Evolutionary conservation across 2,113 vertebrate genomes (phyloP), one percentile per base, ranked within the genome.

Genomic region (Sylvietta virens): DNA sequence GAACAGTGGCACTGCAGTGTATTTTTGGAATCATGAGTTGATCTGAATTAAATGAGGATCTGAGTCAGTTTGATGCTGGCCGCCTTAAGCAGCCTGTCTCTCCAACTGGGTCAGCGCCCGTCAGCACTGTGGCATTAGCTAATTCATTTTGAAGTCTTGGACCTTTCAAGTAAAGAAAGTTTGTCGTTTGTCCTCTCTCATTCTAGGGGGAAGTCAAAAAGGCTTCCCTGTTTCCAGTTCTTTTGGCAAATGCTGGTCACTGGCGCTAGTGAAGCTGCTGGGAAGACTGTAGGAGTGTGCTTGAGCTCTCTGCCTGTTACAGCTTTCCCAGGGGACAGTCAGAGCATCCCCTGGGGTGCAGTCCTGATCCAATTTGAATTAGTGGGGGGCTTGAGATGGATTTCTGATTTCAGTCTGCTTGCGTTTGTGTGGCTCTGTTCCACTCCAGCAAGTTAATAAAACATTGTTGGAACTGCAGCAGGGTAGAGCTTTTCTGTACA

Each of bases 1-100:
- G 92, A 95, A 77, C 65, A 71, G 80, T 87, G 89, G 51, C 94
- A 37, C 71, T 78, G 30, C 66, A 76, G 76, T 96, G 10, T 95
- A 60, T 83, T 85, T 95, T 94, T 89, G 76, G 85, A 95, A 95
- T 80, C 69, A 53, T 79, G 53, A 76, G 80, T 86, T 47, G 85
- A 53, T 85, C 74, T 95, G 90, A 94, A 94, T 96, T 95, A 97
- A 97, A 62, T 90, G 90, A 95, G 84, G 83, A 91, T 93, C 73
- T 95, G 95, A 97, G 92, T 97, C 89, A 94, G 72, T 96, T 93
- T 96, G 97, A 94, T 78, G 50, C 88, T 94, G 94, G 88, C 93
- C 3, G 91, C 95, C 96, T 93, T 94, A 67, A 95, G 74, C 83
- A 85, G 50, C 90, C 74, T 90, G 62, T 92, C 81, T 92, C 81